Conservation (phyloP, 2,797 vertebrate genomes). For the Kryptopterus vitreolus region DNA sequence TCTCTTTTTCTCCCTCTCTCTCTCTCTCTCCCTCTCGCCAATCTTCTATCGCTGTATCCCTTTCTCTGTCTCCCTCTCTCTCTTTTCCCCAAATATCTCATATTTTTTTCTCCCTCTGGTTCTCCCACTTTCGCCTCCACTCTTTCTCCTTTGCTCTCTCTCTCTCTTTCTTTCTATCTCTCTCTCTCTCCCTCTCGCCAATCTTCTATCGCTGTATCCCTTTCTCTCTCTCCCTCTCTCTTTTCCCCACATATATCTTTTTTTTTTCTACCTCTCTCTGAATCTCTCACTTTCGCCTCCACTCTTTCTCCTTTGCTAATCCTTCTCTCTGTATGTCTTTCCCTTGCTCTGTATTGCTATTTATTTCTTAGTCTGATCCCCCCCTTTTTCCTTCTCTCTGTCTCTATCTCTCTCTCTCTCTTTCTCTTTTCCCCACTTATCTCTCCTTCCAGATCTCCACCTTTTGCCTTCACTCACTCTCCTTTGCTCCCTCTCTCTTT, state of each 20-base stretch:
- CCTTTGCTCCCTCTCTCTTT: conserved; percentile 31
- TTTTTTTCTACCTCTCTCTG: background rate
- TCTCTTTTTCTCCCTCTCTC: background rate
- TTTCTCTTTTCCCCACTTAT: background rate
- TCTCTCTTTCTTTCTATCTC: background rate
- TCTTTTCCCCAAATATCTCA: no score
- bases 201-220: background rate
- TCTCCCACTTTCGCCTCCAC: background rate
- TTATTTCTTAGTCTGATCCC: no score
- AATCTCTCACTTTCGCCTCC: background rate
- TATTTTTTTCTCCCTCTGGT: background rate
- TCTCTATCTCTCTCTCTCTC: background rate
- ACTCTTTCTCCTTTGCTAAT: background rate
- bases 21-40: background rate
- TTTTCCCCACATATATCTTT: no score
- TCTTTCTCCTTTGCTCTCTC: background rate
- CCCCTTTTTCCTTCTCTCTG: background rate
- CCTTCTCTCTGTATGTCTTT: background rate
- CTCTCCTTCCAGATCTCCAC: no score
- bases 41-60: background rate
- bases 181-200: background rate
- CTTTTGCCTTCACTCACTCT: no score
- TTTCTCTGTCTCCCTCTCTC: background rate
- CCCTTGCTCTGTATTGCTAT: no score
- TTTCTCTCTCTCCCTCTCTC: background rate